phyloP scores from a whole-genome alignment of 1,140 invertebrate genomes.

The Drosophila takahashii region DNA sequence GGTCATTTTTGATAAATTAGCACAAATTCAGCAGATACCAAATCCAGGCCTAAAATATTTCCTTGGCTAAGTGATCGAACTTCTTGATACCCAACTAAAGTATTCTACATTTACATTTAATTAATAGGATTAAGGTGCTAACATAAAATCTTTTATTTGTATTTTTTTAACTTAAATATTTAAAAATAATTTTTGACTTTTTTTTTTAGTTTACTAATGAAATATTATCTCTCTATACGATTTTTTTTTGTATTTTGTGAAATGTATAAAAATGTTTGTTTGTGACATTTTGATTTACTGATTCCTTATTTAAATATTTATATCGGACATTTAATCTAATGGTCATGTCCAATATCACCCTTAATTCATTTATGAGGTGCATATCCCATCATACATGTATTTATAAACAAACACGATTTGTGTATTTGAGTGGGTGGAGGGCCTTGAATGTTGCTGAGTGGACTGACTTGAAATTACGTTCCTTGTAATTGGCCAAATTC shows the following conservation, averaged over 20 bases:
- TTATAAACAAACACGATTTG: constrained; percentile 44
- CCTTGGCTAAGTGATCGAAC: not conserved
- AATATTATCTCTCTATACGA: too few species aligned
- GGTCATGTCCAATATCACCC: not conserved
- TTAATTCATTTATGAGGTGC: not conserved
- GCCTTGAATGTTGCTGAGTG: constrained; percentile 42
- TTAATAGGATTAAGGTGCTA: too few species aligned
- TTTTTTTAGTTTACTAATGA: too few species aligned
- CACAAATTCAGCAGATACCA: constrained; percentile 50
- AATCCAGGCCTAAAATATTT: constrained; percentile 40
- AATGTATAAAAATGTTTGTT: too few species aligned
- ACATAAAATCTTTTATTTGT: too few species aligned
- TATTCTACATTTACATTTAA: too few species aligned
- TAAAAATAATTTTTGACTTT: too few species aligned
- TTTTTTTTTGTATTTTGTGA: too few species aligned
- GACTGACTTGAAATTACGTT: constrained; percentile 24
- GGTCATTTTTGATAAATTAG: constrained; percentile 78
- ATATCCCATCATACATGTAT: constrained; percentile 17
- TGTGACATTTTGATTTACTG: not conserved
- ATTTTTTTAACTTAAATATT: too few species aligned
- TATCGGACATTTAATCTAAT: too few species aligned
- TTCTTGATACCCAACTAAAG: not conserved
- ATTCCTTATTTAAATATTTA: too few species aligned
- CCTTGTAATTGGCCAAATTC: constrained; percentile 34
- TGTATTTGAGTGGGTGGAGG: constrained; percentile 25